Percentiles rank a stretch among this genome's conserved stretches.
Conservation (phyloP, 2,113 vertebrate species). For the Riparia riparia region DNA sequence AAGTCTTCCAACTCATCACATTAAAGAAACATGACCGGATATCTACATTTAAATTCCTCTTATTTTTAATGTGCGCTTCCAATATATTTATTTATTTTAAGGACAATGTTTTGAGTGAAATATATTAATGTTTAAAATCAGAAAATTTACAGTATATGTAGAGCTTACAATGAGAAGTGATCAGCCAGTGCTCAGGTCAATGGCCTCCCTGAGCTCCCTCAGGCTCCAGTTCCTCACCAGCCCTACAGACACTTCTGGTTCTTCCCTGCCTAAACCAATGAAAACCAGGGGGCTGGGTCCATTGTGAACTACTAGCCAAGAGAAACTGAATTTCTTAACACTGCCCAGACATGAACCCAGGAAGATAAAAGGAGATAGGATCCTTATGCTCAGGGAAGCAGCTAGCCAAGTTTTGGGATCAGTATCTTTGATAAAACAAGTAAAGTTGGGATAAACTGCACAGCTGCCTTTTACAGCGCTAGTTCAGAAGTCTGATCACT, state of each 20-base stretch:
- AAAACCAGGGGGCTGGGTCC: not conserved
- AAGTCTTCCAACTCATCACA: not conserved
- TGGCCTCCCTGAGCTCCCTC: not conserved
- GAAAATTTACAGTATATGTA: not conserved
- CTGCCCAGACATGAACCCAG: not conserved
- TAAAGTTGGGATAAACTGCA: not conserved
- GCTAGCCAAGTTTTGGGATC: not conserved
- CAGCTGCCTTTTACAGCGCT: not conserved
- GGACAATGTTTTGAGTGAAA: not conserved
- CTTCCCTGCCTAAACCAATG: not conserved
- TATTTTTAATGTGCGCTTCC: not conserved
- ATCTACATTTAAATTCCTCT: not conserved
- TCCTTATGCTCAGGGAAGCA: not conserved
- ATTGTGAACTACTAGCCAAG: not conserved
- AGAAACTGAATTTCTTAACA: not conserved
- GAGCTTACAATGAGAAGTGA: not conserved
- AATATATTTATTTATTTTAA: not conserved
- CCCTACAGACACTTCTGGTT: not conserved
- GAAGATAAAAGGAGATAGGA: not conserved
- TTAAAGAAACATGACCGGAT: not conserved
- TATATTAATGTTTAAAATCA: not conserved
- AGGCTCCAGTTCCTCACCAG: not conserved
- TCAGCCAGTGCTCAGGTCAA: not conserved
- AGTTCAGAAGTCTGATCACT: not conserved
- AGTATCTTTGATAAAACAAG: not conserved